A percentile compares a stretch with the other conserved stretches of the same genome.
Evolutionary conservation across 2,797 vertebrate species (phyloP).

Genomic region (Danio kyathit): DNA sequence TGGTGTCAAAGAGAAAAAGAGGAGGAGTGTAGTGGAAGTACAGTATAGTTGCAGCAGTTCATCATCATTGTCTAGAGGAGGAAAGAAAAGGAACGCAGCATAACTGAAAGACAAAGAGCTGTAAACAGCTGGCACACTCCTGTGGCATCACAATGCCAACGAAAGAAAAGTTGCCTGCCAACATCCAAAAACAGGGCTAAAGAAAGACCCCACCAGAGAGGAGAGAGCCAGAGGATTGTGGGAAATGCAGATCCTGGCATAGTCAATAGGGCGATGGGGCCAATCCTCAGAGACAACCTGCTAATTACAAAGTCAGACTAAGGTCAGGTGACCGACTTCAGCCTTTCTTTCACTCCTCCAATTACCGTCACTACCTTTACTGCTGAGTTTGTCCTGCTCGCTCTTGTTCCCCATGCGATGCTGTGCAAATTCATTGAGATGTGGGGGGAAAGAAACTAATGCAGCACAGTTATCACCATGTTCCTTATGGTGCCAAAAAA

Average conservation of each 20-base stretch:
- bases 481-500: too few species aligned
- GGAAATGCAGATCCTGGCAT: slow-evolving; percentile 27
- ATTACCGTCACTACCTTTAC: not conserved
- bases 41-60: slow-evolving; percentile 17
- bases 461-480: too few species aligned
- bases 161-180: slow-evolving; percentile 57
- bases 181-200: slow-evolving; percentile 43
- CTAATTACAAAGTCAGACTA: slow-evolving; percentile 63
- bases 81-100: slow-evolving; percentile 25
- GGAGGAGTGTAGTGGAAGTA: slow-evolving; percentile 5
- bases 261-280: slow-evolving; percentile 58
- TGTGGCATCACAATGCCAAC: slow-evolving; percentile 61
- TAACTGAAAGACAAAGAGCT: slow-evolving; percentile 39
- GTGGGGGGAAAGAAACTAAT: too few species aligned
- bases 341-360: slow-evolving; percentile 7
- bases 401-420: not conserved
- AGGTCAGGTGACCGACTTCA: slow-evolving; percentile 60
- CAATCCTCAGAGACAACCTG: slow-evolving; percentile 56
- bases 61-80: slow-evolving; percentile 30
- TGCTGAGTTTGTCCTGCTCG: not conserved
- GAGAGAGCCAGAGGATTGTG: slow-evolving; percentile 42
- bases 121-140: slow-evolving; percentile 52
- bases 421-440: not conserved
- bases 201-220: slow-evolving; percentile 47
- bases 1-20: not conserved